Conservation (phyloP, 1,140 invertebrate species). For the Hormaphis cornu region DNA sequence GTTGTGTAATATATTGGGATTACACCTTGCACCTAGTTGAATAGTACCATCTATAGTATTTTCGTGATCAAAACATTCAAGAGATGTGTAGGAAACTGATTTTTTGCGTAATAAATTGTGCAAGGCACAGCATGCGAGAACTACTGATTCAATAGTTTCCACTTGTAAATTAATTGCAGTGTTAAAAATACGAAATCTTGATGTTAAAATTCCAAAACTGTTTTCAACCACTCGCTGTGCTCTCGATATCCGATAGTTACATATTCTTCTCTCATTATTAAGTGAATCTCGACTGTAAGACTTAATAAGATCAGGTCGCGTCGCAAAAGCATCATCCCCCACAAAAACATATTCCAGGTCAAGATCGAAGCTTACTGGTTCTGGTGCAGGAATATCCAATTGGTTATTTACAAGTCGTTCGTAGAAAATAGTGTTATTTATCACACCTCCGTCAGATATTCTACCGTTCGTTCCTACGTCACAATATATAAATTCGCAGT, state of each 20-base stretch:
- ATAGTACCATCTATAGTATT: conserved; percentile 11
- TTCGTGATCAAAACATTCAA: conserved; percentile 18
- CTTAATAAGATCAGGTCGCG: conserved; percentile 6
- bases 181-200: conserved; percentile 16
- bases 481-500: conserved; percentile 34
- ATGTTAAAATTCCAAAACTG: conserved; percentile 18
- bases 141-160: conserved; percentile 39
- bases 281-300: background rate
- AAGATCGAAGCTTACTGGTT: conserved; percentile 36
- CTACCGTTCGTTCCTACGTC: conserved; percentile 35
- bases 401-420: conserved; percentile 35
- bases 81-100: conserved; percentile 7
- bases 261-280: conserved; percentile 15
- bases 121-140: conserved; percentile 37
- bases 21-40: conserved; percentile 12
- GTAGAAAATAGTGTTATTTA: conserved; percentile 38
- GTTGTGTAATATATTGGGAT: conserved; percentile 17
- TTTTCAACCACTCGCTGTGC: conserved; percentile 4
- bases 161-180: background rate
- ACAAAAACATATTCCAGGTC: conserved; percentile 25
- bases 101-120: conserved; percentile 39
- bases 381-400: conserved; percentile 38
- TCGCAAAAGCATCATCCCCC: conserved; percentile 17
- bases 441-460: conserved; percentile 42
- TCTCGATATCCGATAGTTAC: conserved; percentile 11